Percentiles rank a stretch among this genome's conserved stretches.
Evolutionary conservation across 2,113 vertebrate genomes (phyloP).

Genomic region (Sitta europaea): DNA sequence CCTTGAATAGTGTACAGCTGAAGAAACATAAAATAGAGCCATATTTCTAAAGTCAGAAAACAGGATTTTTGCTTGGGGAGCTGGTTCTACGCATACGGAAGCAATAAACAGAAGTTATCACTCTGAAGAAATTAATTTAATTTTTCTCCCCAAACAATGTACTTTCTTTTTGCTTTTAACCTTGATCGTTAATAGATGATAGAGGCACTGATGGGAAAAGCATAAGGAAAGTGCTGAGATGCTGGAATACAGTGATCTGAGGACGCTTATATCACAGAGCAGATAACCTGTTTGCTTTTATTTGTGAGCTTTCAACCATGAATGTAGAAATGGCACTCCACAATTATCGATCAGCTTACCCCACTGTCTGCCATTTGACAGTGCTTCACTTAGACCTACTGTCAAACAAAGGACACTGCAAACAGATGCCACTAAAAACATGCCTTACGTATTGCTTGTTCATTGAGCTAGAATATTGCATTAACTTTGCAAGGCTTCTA

Average conservation of each 20-base stretch:
- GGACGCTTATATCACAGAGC: not conserved
- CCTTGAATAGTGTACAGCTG: constrained; percentile 32
- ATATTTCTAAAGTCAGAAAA: constrained; percentile 3
- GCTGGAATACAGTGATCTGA: constrained; percentile 21
- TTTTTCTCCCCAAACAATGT: constrained; percentile 28
- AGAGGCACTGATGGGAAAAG: constrained; percentile 10
- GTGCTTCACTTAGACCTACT: constrained; percentile 20
- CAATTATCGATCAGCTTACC: constrained; percentile 38
- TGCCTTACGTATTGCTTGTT: constrained; percentile 44
- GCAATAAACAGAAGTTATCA: not conserved
- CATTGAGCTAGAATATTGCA: constrained; percentile 56
- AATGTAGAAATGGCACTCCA: constrained; percentile 42
- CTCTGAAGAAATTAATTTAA: constrained; percentile 31
- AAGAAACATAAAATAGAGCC: constrained; percentile 5
- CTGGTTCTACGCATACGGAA: not conserved
- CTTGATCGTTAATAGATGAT: constrained; percentile 27
- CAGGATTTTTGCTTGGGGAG: not conserved
- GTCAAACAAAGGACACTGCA: constrained; percentile 48
- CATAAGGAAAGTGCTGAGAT: constrained; percentile 46
- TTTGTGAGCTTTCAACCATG: constrained; percentile 55
- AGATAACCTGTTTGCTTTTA: constrained; percentile 63
- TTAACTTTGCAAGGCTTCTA: constrained; percentile 56
- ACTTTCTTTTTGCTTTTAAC: constrained; percentile 39
- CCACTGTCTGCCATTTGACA: constrained; percentile 18
- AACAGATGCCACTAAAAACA: constrained; percentile 30